Conservation (phyloP, 2,113 vertebrate genomes). For the Mugil cephalus region DNA sequence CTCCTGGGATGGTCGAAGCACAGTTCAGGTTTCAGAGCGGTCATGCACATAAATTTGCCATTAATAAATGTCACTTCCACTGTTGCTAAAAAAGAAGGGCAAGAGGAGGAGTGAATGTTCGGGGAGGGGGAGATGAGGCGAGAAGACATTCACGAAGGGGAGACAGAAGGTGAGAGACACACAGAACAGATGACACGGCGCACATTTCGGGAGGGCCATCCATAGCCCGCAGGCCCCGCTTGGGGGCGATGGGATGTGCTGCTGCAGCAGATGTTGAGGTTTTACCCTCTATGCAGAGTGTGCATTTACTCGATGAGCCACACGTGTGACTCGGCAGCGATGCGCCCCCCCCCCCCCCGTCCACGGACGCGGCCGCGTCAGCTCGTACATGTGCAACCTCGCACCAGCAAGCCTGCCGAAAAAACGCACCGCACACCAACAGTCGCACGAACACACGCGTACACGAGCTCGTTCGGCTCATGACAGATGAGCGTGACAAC, state of each 20-base stretch:
- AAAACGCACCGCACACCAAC: not conserved
- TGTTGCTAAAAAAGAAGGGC: conserved; percentile 73
- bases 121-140: conserved; percentile 46
- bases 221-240: conserved; percentile 44
- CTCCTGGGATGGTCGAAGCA: conserved; percentile 70
- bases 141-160: conserved; percentile 55
- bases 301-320: conserved; percentile 60
- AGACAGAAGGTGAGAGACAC: conserved; percentile 77
- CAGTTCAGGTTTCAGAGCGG: conserved; percentile 77
- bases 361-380: conserved; percentile 45
- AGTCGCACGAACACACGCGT: conserved; percentile 19
- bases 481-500: conserved; percentile 68
- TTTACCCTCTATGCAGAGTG: conserved; percentile 50
- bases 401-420: not conserved
- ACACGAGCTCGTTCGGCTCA: conserved; percentile 35
- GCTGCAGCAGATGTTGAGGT: conserved; percentile 72
- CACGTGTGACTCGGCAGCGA: conserved; percentile 60
- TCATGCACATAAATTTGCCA: conserved; percentile 82
- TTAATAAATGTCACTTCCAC: conserved; percentile 84
- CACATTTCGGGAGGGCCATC: conserved; percentile 63
- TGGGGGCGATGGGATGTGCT: conserved; percentile 60
- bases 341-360: conserved; percentile 2
- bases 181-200: conserved; percentile 67
- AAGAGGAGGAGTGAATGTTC: conserved; percentile 38
- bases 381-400: conserved; percentile 34